These are phyloP conservation scores for Mechanitis messenoides DNA, from an alignment of 2,888 invertebrate genomes.

Conservation along the genomic window DNA sequence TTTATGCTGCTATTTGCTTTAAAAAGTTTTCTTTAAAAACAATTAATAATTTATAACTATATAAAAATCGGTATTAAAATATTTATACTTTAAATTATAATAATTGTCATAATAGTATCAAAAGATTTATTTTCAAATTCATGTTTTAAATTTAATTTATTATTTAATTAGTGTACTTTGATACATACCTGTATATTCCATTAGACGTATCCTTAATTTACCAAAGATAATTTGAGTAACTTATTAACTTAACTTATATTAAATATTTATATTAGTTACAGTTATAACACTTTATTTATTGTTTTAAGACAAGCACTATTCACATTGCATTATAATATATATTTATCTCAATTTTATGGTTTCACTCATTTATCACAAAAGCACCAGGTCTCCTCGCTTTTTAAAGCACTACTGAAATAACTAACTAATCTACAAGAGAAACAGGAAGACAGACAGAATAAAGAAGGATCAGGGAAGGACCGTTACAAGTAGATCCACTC, in stretches of 20 bases:
- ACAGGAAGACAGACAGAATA: constrained; percentile 15
- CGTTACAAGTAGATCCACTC: constrained; percentile 36
- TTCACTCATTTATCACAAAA: constrained; percentile 2
- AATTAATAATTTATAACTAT: no score
- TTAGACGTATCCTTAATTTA: constrained; percentile 1
- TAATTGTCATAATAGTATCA: no score
- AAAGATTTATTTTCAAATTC: no score
- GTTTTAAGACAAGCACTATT: not conserved
- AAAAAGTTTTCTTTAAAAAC: no score
- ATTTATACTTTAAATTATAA: no score
- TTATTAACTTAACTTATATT: not conserved
- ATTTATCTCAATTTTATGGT: constrained; percentile 1
- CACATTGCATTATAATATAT: not conserved
- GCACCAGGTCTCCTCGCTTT: not conserved
- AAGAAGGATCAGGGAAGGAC: constrained; percentile 13
- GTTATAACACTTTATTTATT: not conserved
- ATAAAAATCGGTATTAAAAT: no score
- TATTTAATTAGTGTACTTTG: not conserved
- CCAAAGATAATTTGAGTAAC: not conserved
- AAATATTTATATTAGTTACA: not conserved
- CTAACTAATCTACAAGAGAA: constrained; percentile 13
- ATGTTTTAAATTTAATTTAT: not conserved
- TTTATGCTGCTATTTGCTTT: no score
- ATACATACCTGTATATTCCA: constrained; percentile 4
- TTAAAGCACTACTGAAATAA: constrained; percentile 5